Evolutionary conservation across 1,140 invertebrate species (phyloP), one percentile per base, ranked within the genome.

Genomic region (Leptinotarsa lineolata): DNA sequence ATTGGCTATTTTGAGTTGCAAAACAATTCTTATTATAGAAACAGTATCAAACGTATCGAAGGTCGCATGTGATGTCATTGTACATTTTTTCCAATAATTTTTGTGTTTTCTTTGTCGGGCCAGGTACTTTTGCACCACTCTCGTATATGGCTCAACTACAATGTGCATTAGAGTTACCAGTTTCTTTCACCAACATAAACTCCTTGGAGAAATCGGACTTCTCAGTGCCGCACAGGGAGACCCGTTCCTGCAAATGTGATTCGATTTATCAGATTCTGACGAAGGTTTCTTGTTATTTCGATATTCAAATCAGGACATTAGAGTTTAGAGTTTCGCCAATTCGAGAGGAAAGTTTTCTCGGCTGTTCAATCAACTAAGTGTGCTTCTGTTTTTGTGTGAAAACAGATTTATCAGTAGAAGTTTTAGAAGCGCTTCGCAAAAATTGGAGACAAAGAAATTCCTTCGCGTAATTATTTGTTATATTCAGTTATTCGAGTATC

Each of bases 131-230:
- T n/a, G n/a, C n/a, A n/a, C n/a, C n/a, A n/a, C n/a, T n/a, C n/a
- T n/a, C n/a, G 0, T 54, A 54, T 18, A n/a, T 3, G 1, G 48
- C 2, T 54, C 48, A 54, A 54, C 12, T 18, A 54, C 15, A n/a
- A n/a, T 54, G 1, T 54, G 48, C 48, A 54, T 13, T 4, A 54
- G 1, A 54, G 48, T 54, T 13, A 54, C 15, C 48, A 54, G 48
- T 54, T 18, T 18, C 48, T 54, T 15, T 18, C 4, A 3, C n/a
- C 12, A 18, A 54, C 5, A 54, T 54, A 54, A 54, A 54, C 48
- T 54, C 48, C 48, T 54, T n/a, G 13, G 48, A 54, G 48, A 54
- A 54, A 54, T 54, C 48, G 48, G n/a, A 54, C 16, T 54, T 54
- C 6, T 54, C 48, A 54, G n/a, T 54, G 48, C 48, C 48, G 15